phyloP scores from a whole-genome alignment of 2,888 invertebrate genomes.

The Kryphioiulus occultus region DNA sequence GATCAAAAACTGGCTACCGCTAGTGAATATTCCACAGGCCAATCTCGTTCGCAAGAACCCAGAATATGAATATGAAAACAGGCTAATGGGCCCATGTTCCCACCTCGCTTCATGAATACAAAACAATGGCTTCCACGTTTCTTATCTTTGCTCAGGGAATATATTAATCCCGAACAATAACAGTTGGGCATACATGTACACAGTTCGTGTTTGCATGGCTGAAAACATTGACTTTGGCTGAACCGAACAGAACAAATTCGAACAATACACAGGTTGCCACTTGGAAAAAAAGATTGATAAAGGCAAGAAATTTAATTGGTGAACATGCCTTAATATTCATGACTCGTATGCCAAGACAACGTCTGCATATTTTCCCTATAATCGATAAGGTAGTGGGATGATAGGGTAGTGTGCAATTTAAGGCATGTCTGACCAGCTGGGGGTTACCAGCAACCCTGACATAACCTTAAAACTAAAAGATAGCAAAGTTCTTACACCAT shows the following conservation, averaged over 20 bases:
- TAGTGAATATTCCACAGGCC: background rate
- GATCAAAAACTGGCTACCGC: background rate
- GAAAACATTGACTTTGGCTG: background rate
- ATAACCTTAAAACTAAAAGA: background rate
- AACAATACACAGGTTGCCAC: constrained; percentile 7
- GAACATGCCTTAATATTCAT: constrained; percentile 23
- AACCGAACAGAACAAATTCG: background rate
- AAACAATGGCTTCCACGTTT: constrained; percentile 15
- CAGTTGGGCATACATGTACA: constrained; percentile 11
- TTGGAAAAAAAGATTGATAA: background rate
- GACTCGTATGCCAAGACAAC: background rate
- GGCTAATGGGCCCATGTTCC: constrained; percentile 7
- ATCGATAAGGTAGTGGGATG: background rate
- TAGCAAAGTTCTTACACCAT: background rate
- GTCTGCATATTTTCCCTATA: constrained; percentile 11
- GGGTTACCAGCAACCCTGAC: background rate
- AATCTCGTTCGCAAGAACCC: background rate
- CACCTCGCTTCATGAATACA: constrained; percentile 23
- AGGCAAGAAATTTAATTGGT: constrained; percentile 13
- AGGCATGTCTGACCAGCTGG: background rate
- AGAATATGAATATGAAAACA: constrained; percentile 5
- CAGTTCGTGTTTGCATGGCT: background rate
- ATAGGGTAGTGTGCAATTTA: background rate
- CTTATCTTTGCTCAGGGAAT: constrained; percentile 16
- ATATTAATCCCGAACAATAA: constrained; percentile 14